A percentile compares a stretch with the other conserved stretches of the same genome.
These are phyloP conservation scores for Pseudeuparius sepicola DNA, from an alignment of 2,888 invertebrate genomes.

Conservation along the genomic window DNA sequence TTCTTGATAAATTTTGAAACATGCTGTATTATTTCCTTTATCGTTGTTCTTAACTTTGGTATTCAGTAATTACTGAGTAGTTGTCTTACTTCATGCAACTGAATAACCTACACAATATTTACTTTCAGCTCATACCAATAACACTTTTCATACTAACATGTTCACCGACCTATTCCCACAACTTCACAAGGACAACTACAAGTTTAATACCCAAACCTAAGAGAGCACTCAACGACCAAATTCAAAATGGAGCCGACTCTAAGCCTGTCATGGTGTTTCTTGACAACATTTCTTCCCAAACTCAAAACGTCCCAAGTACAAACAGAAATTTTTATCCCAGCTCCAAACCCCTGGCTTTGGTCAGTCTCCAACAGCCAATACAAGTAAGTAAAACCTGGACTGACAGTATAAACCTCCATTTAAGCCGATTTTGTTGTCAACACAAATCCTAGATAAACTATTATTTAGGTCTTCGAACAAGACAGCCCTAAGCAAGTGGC, in stretches of 20 bases:
- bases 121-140: too few species aligned
- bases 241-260: slow-evolving; percentile 23
- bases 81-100: too few species aligned
- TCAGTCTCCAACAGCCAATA: slow-evolving; percentile 18
- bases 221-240: slow-evolving; percentile 22
- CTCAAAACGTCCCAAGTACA: slow-evolving; percentile 12
- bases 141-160: too few species aligned
- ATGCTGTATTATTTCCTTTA: too few species aligned
- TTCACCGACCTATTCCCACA: too few species aligned
- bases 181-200: too few species aligned
- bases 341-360: slow-evolving; percentile 17
- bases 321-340: slow-evolving; percentile 12
- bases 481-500: slow-evolving; percentile 29
- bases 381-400: slow-evolving; percentile 12
- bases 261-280: slow-evolving; percentile 22
- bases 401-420: too few species aligned
- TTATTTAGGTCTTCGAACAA: slow-evolving; percentile 19
- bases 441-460: slow-evolving; percentile 13
- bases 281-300: slow-evolving; percentile 18
- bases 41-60: too few species aligned
- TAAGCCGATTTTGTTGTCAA: slow-evolving; percentile 9
- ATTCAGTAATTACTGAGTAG: too few species aligned
- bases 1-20: too few species aligned
- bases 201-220: slow-evolving; percentile 24
- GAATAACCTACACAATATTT: too few species aligned